These are phyloP conservation scores for Acridotheres tristis DNA, from an alignment of 2,797 vertebrate species.

Conservation along the genomic window DNA sequence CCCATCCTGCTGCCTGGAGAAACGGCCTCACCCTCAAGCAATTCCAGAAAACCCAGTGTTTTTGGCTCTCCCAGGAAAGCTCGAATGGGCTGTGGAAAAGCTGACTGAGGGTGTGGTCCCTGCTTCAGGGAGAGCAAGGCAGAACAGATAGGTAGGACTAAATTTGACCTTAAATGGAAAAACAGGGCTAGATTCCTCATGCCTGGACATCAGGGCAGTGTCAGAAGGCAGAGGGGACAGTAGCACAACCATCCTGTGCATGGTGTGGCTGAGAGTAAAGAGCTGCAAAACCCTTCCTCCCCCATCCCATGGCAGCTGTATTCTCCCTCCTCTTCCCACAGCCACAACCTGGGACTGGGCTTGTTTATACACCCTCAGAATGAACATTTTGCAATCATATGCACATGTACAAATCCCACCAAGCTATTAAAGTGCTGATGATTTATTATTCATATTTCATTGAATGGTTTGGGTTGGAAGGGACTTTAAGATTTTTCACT, in stretches of 20 bases:
- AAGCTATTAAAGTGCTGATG: neutral
- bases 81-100: neutral
- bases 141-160: neutral
- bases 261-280: neutral
- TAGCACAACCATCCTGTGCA: neutral
- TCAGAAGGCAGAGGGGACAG: neutral
- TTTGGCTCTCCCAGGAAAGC: neutral
- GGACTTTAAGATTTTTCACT: neutral
- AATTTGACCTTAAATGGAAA: neutral
- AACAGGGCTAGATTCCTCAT: neutral
- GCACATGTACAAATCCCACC: neutral
- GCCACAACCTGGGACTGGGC: neutral
- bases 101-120: neutral
- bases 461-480: neutral
- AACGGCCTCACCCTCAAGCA: neutral
- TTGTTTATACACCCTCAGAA: neutral
- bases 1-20: neutral
- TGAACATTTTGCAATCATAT: rapidly evolving
- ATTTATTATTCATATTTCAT: neutral
- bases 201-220: neutral
- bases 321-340: neutral
- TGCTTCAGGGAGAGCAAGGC: neutral
- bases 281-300: neutral
- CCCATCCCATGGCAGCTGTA: rapidly evolving
- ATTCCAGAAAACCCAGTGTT: rapidly evolving